Conservation (phyloP, 2,797 vertebrate genomes). For the Sitta carolinensis region DNA sequence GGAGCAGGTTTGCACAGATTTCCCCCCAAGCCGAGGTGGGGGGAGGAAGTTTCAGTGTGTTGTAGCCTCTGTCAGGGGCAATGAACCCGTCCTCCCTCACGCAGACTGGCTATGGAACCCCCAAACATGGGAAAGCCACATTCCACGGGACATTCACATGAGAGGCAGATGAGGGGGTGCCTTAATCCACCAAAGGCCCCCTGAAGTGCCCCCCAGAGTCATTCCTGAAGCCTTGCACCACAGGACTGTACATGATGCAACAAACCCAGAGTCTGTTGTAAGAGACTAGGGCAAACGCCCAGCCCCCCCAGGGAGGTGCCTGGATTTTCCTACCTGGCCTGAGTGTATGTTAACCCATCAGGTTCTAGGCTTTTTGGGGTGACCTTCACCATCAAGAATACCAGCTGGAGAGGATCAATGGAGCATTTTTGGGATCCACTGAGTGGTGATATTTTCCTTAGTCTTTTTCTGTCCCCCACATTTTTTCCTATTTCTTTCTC, state of each 20-base stretch:
- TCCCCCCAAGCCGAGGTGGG: fast-evolving
- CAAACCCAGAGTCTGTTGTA: neutral
- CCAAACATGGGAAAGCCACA: neutral
- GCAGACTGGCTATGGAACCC: neutral
- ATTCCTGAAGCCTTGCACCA: neutral
- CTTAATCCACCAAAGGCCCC: neutral
- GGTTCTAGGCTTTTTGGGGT: neutral
- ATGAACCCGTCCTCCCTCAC: neutral
- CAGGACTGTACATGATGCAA: neutral
- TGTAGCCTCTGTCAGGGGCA: neutral
- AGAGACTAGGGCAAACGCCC: neutral
- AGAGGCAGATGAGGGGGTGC: neutral
- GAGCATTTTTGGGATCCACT: fast-evolving
- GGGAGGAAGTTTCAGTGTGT: neutral
- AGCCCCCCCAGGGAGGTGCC: neutral
- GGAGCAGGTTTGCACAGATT: neutral
- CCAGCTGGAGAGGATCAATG: neutral
- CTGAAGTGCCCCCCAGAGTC: fast-evolving
- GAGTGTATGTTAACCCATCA: neutral
- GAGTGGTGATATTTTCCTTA: neutral
- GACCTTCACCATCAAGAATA: neutral
- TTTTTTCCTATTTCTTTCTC: no score
- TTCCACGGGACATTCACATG: neutral
- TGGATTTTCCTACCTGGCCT: neutral
- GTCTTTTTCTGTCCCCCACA: neutral